These are phyloP conservation scores for Macropodus opercularis DNA, from an alignment of 2,797 vertebrate genomes.

Conservation along the genomic window DNA sequence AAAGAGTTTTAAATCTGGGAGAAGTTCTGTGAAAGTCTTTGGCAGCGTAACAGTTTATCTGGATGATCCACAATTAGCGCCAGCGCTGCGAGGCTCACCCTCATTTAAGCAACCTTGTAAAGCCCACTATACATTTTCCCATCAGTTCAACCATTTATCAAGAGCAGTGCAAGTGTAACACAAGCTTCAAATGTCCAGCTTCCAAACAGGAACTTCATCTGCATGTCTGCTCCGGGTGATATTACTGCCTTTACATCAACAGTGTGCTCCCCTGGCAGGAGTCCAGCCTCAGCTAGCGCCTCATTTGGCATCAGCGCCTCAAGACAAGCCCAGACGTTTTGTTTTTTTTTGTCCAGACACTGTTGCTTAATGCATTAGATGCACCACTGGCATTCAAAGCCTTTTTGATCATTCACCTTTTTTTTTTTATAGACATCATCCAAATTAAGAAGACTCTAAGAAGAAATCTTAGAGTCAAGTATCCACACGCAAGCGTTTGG, in stretches of 20 bases:
- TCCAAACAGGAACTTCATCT: neutral
- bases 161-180: too few species aligned
- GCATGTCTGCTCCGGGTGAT: constrained; percentile 5
- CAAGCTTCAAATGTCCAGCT: neutral
- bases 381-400: constrained; percentile 33
- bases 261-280: constrained; percentile 19
- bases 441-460: constrained; percentile 58
- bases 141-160: neutral
- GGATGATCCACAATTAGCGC: too few species aligned
- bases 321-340: constrained; percentile 35
- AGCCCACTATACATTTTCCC: neutral
- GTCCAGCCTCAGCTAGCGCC: constrained; percentile 31
- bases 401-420: constrained; percentile 31
- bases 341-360: constrained; percentile 38
- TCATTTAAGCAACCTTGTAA: too few species aligned
- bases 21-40: too few species aligned
- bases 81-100: too few species aligned
- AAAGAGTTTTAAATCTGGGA: too few species aligned
- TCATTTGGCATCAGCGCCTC: constrained; percentile 36
- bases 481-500: constrained; percentile 31
- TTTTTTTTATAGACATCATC: constrained; percentile 34
- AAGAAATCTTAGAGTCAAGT: constrained; percentile 29
- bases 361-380: constrained; percentile 24
- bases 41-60: too few species aligned
- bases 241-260: constrained; percentile 11